Conservation (phyloP, 1,140 invertebrate genomes). For the Melanaphis sacchari region DNA sequence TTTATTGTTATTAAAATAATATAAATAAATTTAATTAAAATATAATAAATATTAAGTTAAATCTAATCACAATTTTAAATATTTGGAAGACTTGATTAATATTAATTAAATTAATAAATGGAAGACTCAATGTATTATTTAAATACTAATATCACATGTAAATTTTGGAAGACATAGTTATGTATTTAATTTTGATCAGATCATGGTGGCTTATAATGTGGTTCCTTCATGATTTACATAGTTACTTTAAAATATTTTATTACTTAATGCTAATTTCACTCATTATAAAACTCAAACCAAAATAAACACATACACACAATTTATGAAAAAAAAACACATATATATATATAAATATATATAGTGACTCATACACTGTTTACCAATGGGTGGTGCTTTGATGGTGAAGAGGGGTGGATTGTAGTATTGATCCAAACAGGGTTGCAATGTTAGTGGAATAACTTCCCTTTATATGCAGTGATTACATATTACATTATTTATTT, state of each 20-base stretch:
- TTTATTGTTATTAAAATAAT: neutral
- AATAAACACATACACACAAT: slow-evolving; percentile 17
- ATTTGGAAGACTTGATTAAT: slow-evolving; percentile 45
- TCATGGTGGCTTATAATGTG: slow-evolving; percentile 46
- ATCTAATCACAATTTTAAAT: slow-evolving; percentile 13
- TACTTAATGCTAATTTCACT: neutral
- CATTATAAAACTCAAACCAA: neutral
- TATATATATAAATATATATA: neutral
- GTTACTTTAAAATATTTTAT: neutral
- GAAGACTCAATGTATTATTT: slow-evolving; percentile 32
- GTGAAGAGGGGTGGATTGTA: slow-evolving; percentile 5
- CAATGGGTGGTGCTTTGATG: slow-evolving; percentile 34
- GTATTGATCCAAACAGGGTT: slow-evolving; percentile 56
- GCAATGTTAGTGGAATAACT: slow-evolving; percentile 12
- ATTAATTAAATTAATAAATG: slow-evolving; percentile 16
- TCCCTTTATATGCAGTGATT: slow-evolving; percentile 38
- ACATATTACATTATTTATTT: neutral
- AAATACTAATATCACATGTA: slow-evolving; percentile 45
- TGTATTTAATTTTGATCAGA: neutral
- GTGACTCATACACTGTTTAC: slow-evolving; percentile 44
- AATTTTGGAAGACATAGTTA: slow-evolving; percentile 44
- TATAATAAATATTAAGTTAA: slow-evolving; percentile 20
- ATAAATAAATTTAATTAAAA: slow-evolving; percentile 25
- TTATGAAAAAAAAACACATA: neutral
- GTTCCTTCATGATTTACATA: slow-evolving; percentile 52